Evolutionary conservation across 2,113 vertebrate species (phyloP).

Genomic region (Vidua chalybeata): DNA sequence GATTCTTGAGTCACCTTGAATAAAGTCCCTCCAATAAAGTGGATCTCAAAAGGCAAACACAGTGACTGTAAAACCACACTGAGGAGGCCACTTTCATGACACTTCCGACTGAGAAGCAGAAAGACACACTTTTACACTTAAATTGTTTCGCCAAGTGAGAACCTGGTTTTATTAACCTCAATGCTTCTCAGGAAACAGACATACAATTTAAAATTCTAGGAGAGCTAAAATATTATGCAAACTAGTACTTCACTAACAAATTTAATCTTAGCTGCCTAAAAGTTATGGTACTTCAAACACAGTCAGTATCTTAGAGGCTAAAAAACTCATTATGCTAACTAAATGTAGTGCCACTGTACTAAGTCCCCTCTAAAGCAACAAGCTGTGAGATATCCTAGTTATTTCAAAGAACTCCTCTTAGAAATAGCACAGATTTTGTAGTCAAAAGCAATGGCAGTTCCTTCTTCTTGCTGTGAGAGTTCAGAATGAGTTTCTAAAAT

Average conservation of each 20-base stretch:
- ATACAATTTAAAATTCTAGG: background rate
- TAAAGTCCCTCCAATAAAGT: background rate
- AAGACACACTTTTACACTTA: background rate
- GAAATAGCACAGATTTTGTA: slow-evolving; percentile 47
- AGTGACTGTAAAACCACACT: background rate
- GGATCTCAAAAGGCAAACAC: background rate
- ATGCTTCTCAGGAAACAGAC: background rate
- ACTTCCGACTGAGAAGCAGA: background rate
- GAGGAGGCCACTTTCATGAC: background rate
- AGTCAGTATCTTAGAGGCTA: background rate
- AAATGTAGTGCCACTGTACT: background rate
- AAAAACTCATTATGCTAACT: slow-evolving; percentile 49
- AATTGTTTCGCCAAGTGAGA: background rate
- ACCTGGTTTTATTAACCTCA: background rate
- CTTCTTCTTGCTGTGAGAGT: slow-evolving; percentile 39
- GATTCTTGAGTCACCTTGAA: background rate
- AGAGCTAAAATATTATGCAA: background rate
- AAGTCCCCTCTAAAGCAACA: slow-evolving; percentile 38
- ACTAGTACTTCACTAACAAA: background rate
- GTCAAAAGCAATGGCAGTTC: slow-evolving; percentile 39
- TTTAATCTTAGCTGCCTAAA: background rate
- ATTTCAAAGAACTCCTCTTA: slow-evolving; percentile 53
- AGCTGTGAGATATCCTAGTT: slow-evolving; percentile 64
- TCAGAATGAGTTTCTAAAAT: slow-evolving; percentile 40
- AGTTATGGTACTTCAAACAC: slow-evolving; percentile 14